Conservation (phyloP, 2,888 invertebrate species). For the Latrodectus hesperus region DNA sequence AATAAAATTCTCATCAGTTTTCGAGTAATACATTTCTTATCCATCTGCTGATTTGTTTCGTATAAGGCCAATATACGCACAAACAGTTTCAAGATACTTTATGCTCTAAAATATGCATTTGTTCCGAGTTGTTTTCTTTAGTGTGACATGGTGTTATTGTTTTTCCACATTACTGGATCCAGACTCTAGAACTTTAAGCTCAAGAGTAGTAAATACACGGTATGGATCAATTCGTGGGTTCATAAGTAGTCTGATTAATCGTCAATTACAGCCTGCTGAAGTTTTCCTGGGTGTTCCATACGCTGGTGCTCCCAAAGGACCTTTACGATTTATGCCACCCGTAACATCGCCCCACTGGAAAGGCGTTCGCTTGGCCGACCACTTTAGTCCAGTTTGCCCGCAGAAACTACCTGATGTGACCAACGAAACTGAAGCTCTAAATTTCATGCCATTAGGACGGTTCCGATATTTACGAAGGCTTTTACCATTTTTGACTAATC, state of each 20-base stretch:
- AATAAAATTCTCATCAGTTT: too few relatives aligned
- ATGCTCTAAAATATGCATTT: neutral
- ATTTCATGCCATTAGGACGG: conserved; percentile 74
- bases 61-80: too few relatives aligned
- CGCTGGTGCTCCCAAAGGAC: conserved; percentile 74
- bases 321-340: conserved; percentile 76
- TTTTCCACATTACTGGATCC: conserved; percentile 2
- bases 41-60: too few relatives aligned
- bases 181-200: conserved; percentile 69
- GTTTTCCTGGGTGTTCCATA: conserved; percentile 81
- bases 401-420: conserved; percentile 73
- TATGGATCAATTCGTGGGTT: conserved; percentile 75
- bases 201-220: conserved; percentile 73
- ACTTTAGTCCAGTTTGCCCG: conserved; percentile 75
- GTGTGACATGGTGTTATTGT: neutral
- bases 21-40: too few relatives aligned
- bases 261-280: conserved; percentile 85
- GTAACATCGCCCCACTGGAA: conserved; percentile 75
- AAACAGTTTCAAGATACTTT: neutral
- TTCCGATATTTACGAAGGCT: conserved; percentile 75
- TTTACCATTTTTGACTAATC: conserved; percentile 82
- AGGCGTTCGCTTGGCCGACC: conserved; percentile 72
- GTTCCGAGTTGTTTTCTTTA: neutral
- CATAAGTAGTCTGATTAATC: conserved; percentile 69
- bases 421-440: conserved; percentile 72